Conservation (phyloP, 2,888 invertebrate genomes). For the Nysson spinosus region DNA sequence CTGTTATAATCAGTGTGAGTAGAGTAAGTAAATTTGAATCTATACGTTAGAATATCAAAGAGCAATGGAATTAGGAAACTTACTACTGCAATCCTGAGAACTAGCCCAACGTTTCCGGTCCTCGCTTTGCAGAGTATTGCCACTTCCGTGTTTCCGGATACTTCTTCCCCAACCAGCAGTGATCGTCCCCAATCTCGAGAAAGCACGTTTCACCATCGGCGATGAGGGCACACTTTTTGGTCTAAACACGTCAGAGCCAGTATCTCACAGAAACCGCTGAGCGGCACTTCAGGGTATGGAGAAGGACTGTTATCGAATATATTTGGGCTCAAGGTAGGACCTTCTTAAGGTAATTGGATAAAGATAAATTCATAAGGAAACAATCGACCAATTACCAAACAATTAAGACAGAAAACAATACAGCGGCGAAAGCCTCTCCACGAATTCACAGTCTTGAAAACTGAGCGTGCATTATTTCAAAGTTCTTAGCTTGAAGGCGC, state of each 20-base stretch:
- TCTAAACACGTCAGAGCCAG: conserved; percentile 79
- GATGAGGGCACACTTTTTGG: conserved; percentile 96
- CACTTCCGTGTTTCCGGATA: conserved; percentile 89
- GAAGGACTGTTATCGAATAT: conserved; percentile 13
- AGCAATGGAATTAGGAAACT: no score
- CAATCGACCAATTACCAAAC: conserved; percentile 20
- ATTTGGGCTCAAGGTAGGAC: no score
- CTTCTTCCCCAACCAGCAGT: conserved; percentile 95
- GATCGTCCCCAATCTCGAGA: conserved; percentile 92
- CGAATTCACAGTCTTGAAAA: conserved; percentile 12
- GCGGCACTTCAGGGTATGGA: conserved; percentile 73
- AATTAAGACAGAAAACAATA: conserved; percentile 23
- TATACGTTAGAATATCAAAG: no score
- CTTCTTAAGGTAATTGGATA: no score
- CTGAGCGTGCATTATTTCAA: conserved; percentile 23
- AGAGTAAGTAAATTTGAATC: no score
- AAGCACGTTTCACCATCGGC: conserved; percentile 95
- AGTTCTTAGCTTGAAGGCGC: no score
- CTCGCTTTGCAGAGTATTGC: conserved; percentile 88
- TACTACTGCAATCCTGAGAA: conserved; percentile 95
- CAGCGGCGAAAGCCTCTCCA: conserved; percentile 48
- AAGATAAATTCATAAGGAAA: not conserved
- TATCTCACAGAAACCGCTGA: conserved; percentile 76
- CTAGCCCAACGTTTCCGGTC: conserved; percentile 96
- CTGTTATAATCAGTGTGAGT: no score